phyloP scores from a whole-genome alignment of 1,140 invertebrate species.

The Liolophura sinensis region DNA sequence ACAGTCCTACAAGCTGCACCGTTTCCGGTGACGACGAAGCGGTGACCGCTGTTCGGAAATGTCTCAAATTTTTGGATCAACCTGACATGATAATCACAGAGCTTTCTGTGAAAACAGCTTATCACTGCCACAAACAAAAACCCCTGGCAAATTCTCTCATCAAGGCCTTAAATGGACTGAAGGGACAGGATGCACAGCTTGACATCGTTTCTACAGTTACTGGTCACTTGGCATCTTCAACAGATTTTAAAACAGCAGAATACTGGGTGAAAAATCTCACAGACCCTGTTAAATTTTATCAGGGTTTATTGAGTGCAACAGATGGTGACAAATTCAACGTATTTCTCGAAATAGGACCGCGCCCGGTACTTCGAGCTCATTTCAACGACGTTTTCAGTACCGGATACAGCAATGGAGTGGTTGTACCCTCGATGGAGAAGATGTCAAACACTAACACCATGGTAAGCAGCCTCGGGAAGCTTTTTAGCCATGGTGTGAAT shows the following conservation, averaged over 20 bases:
- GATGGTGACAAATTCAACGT: constrained; percentile 18
- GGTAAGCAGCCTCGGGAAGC: constrained; percentile 8
- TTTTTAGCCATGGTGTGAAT: constrained; percentile 18
- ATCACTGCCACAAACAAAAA: constrained; percentile 30
- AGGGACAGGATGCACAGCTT: background rate
- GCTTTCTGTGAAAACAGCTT: constrained; percentile 28
- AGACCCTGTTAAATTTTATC: constrained; percentile 23
- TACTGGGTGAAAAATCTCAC: constrained; percentile 36
- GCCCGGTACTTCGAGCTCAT: constrained; percentile 28
- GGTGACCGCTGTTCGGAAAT: constrained; percentile 14
- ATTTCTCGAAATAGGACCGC: constrained; percentile 39
- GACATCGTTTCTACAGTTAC: constrained; percentile 28
- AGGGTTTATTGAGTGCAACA: constrained; percentile 22
- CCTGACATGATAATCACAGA: constrained; percentile 15
- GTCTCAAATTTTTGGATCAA: background rate
- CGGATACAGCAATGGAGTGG: constrained; percentile 5
- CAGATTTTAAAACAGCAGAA: constrained; percentile 4
- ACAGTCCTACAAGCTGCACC: constrained; percentile 31
- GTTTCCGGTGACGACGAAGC: constrained; percentile 31
- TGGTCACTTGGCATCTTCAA: constrained; percentile 12
- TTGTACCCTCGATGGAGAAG: constrained; percentile 30
- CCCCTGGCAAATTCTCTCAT: constrained; percentile 10
- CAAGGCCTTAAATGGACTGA: constrained; percentile 3
- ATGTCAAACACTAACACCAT: constrained; percentile 18
- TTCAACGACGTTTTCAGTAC: constrained; percentile 20